These are phyloP conservation scores for Halictus quadricinctus DNA, from an alignment of 2,888 invertebrate species.

Conservation along the genomic window DNA sequence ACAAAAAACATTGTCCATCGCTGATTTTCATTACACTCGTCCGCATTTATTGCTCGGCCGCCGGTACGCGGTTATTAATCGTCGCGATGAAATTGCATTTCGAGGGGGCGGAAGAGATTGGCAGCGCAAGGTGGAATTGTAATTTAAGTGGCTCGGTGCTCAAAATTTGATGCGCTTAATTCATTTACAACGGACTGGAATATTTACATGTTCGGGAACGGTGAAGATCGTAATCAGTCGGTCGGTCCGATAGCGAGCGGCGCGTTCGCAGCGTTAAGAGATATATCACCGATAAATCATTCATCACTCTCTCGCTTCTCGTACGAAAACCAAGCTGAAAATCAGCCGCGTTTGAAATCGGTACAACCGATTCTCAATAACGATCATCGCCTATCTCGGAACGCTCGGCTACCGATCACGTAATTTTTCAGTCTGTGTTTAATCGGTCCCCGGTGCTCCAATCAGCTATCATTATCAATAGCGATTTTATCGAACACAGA, in stretches of 20 bases:
- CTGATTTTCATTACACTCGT: not conserved
- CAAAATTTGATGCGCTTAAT: constrained; percentile 3
- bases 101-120: not conserved
- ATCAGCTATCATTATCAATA: constrained; percentile 21
- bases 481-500: constrained; percentile 40
- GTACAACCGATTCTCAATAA: not conserved
- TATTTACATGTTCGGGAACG: not conserved
- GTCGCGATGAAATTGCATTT: not conserved
- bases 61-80: constrained; percentile 3
- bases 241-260: not conserved
- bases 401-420: not conserved
- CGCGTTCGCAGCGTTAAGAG: not conserved
- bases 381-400: not conserved
- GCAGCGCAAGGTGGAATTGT: not conserved
- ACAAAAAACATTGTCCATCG: not conserved
- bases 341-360: not conserved
- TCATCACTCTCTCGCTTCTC: not conserved
- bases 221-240: not conserved
- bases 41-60: not conserved
- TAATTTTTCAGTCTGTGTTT: not conserved
- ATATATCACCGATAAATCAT: not conserved
- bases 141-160: not conserved
- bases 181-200: not conserved
- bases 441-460: not conserved
- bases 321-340: not conserved